These are phyloP conservation scores for Lepidostoma basale DNA, from an alignment of 1,140 invertebrate species.

Conservation along the genomic window DNA sequence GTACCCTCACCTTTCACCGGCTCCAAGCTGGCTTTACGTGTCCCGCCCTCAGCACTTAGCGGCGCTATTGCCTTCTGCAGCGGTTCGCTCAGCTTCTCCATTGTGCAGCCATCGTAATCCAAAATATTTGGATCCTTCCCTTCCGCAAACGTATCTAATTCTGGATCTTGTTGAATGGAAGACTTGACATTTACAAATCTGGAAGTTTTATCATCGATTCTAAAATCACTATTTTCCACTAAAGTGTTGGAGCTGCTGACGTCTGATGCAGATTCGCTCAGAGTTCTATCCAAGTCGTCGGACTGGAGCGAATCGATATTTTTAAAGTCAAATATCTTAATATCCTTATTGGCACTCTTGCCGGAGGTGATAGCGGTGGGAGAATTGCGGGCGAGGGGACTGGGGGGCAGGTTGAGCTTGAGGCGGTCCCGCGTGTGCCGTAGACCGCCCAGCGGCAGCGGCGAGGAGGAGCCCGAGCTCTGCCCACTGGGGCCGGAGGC, in stretches of 20 bases:
- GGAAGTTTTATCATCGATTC: neutral
- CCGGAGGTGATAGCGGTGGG: conserved; percentile 25
- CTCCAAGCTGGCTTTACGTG: conserved; percentile 45
- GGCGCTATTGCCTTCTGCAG: conserved; percentile 40
- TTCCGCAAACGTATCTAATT: no score
- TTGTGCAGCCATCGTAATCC: neutral
- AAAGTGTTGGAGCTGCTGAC: conserved; percentile 5
- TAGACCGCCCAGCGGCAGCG: conserved; percentile 66
- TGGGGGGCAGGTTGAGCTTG: conserved; percentile 71
- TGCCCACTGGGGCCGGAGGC: conserved; percentile 54
- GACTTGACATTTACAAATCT: no score
- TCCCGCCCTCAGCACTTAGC: conserved; percentile 25
- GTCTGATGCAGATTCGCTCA: conserved; percentile 16
- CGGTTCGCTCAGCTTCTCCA: no score
- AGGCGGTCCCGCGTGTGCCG: conserved; percentile 74
- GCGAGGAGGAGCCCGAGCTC: conserved; percentile 49
- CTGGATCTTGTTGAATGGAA: no score
- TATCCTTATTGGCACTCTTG: conserved; percentile 38
- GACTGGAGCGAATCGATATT: conserved; percentile 26
- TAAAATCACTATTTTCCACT: neutral
- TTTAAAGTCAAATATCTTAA: conserved; percentile 44
- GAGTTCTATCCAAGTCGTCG: conserved; percentile 19
- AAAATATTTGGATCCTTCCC: neutral
- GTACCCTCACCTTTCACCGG: conserved; percentile 63
- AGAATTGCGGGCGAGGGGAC: conserved; percentile 49